Base-by-base conservation (phyloP, 2,888 invertebrate genomes). In the Meghimatium bilineatum region DNA sequence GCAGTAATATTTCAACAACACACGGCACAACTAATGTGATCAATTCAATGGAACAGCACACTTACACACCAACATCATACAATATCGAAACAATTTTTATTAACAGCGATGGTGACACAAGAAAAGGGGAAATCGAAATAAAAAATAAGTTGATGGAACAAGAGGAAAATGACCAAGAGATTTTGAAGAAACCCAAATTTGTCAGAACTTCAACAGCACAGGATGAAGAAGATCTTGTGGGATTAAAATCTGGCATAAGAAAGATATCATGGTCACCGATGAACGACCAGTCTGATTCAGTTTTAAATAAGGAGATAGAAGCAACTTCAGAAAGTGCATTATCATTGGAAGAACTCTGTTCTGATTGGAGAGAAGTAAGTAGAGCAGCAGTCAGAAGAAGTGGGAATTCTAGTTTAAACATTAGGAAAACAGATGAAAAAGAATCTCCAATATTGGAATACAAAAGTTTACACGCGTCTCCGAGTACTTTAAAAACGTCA, bases 201-300 rank as follows among this genome's bases (percentile, higher is more conserved):
- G 49, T 71, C 56, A 29, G 80, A 71, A 80, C 80, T 1, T 80
- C 80, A 20, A 63, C 77, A 0, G 63, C 63, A 8, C 67, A 49
- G 52, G 49, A 69, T 10, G 69, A 67, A 52, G 74, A 74, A 5
- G 72, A 56, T 34, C 8, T 81, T 14, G 29, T 44, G 1, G 34
- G 63, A 23, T 63, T 38, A 17, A 17, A 14, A 26, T 23, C 72
- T 52, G 32, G 32, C 6, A 23, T 32, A 5, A 52, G 32, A 49
- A 14, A 32, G 32, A 12, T 23, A 2, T 8, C 5, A 8, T 32
- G 32, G 8, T 29, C 32, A 0, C 52, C 74, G 8, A 3, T 32
- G 32, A 32, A 17, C 23, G 52, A 74, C 6, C 52, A 52, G 20
- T 32, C 74, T 20, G 32, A 52, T 6, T 8, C 10, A 1, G 34